Evolutionary conservation across 2,113 vertebrate genomes (phyloP), one percentile per base, ranked within the genome.

Genomic region (Oncorhynchus masou): DNA sequence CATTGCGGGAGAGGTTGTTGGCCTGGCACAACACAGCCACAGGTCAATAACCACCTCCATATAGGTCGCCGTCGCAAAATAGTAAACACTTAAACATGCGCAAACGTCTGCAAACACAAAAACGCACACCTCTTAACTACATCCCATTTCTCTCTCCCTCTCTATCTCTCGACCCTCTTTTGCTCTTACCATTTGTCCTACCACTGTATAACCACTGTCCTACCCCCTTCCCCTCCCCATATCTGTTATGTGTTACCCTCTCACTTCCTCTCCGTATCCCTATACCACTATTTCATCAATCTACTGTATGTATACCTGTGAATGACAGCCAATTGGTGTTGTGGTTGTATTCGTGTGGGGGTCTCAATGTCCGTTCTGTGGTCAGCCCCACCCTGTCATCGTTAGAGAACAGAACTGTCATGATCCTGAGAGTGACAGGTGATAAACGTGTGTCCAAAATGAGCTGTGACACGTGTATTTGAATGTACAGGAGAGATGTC

Each of bases 401-500:
- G 34, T 54, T 54, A 54, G 25, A 68, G 12, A 68, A 31, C 25
- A 16, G 13, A 67, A 67, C 25, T 25, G 9, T 15, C 25, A 31
- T 39, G 1, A 39, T 39, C 34, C 57, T 62, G 65, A 15, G 1
- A 13, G 65, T 67, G 65, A 20, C 5, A 31, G 25, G 19, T 83
- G 66, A 45, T 45, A 45, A 45, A 45, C 39, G 39, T 11, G 39
- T 49, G 67, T 64, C 34, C 75, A 34, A 81, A 79, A 77, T 62
- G 45, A 83, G 79, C 85, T 25, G 83, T 88, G 88, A 77, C 70
- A 79, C 62, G 1, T 24, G 49, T 51, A 90, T 91, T 89, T 90
- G 84, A 90, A 86, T 84, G 82, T 62, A 79, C 77, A 87, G 82
- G 82, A 80, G 81, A 85, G 88, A 89, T 91, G 82, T 85, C 76